Conservation (phyloP, 2,113 vertebrate genomes). For the Boulengerochromis microlepis region DNA sequence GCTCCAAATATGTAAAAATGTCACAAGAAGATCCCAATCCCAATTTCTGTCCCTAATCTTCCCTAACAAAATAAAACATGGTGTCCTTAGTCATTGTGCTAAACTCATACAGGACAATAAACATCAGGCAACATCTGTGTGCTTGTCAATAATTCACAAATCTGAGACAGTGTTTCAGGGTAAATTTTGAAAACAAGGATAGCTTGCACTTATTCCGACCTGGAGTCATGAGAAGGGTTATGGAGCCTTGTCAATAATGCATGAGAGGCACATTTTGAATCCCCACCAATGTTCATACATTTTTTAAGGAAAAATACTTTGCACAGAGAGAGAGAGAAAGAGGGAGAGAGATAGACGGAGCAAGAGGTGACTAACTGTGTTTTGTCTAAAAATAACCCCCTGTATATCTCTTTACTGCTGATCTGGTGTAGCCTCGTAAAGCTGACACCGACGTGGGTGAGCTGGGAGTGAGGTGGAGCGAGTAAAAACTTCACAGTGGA, state of each 20-base stretch:
- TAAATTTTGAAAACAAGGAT: constrained; percentile 56
- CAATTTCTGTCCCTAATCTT: neutral
- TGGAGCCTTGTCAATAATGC: constrained; percentile 62
- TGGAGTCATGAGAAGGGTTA: constrained; percentile 62
- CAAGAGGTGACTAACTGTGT: constrained; percentile 8
- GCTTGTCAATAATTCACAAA: constrained; percentile 62
- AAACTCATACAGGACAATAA: neutral
- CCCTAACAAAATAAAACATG: neutral
- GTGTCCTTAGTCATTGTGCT: neutral
- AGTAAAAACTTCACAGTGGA: neutral
- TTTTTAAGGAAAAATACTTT: constrained; percentile 69
- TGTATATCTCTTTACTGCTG: constrained; percentile 44
- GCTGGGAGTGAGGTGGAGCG: neutral
- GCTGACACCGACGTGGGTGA: constrained; percentile 45
- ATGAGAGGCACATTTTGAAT: constrained; percentile 47
- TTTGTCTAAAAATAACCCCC: constrained; percentile 68
- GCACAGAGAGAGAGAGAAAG: neutral
- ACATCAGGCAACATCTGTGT: constrained; percentile 33
- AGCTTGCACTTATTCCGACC: constrained; percentile 63
- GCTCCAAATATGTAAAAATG: neutral
- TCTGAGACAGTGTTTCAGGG: constrained; percentile 37
- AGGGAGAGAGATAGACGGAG: neutral
- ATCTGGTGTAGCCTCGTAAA: constrained; percentile 22
- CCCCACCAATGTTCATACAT: constrained; percentile 61
- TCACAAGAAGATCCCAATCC: neutral